These are phyloP conservation scores for Camelus dromedarius DNA, from an alignment of 2,113 vertebrate species.

Conservation along the genomic window DNA sequence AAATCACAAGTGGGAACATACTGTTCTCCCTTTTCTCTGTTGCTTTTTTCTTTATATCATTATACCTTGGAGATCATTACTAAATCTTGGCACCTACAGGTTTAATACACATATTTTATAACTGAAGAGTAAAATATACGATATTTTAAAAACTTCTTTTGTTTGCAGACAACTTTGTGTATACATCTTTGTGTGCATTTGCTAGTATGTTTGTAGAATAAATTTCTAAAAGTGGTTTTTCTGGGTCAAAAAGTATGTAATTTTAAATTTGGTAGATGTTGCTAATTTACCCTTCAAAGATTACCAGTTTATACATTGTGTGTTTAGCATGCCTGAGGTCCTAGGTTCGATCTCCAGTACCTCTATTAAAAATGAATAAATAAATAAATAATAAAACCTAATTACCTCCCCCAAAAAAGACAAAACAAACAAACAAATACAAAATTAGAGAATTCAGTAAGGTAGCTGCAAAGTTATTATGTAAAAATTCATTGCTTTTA, in stretches of 20 bases:
- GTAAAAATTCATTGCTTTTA: no score
- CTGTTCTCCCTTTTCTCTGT: slow-evolving; percentile 10
- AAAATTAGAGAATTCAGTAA: no score
- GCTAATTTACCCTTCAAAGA: not conserved
- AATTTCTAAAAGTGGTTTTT: not conserved
- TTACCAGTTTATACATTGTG: not conserved
- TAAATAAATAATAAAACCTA: no score
- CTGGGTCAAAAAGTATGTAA: not conserved
- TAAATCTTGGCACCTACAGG: not conserved
- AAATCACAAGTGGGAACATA: not conserved
- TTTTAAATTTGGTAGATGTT: slow-evolving; percentile 10
- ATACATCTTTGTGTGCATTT: slow-evolving; percentile 37
- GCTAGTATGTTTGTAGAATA: slow-evolving; percentile 34
- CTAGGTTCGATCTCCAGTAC: no score
- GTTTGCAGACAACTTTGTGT: not conserved
- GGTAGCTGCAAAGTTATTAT: no score
- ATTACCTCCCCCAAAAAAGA: no score
- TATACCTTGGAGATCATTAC: slow-evolving; percentile 18
- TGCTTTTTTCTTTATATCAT: slow-evolving; percentile 19
- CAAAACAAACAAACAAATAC: no score
- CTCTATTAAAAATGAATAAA: no score
- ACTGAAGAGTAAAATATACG: not conserved
- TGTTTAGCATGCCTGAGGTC: no score
- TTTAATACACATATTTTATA: not conserved
- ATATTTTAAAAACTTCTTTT: slow-evolving; percentile 22